Evolutionary conservation across 2,888 invertebrate species (phyloP), one percentile per base, ranked within the genome.

Genomic region (Altica lythri): DNA sequence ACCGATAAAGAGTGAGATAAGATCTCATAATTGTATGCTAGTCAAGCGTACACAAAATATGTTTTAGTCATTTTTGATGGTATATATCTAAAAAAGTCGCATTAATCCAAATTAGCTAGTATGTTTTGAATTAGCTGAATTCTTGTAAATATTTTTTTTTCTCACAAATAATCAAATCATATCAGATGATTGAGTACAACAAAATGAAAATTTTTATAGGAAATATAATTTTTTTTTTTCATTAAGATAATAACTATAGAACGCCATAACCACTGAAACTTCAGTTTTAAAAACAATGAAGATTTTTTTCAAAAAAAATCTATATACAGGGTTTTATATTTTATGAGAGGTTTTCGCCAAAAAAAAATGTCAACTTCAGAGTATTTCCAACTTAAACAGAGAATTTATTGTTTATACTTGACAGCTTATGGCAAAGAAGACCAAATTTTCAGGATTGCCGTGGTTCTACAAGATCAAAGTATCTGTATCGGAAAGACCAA

Each of bases 171-270:
- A 48, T 40, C 30, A 32, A 49, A 40, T 49, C 49, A 49, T 49
- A 49, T 49, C 49, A 49, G 17, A 40, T 49, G 49, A 42, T 32
- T 49, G 8, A 49, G 49, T 49, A 49, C 49, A 49, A 49, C 38
- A 30, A 18, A 35, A 46, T 25, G 13, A 46, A 46, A 13, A 4
- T 32, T 14, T 32, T 30, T 46, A 35, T 19, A 40, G 38, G 16
- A 25, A 48, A 38, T 48, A 17, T 40, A 19, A 30, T n/a, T 32
- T 25, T 13, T 46, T 46, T 14, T 46, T 34, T 45, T 34, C 8
- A 34, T 45, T 25, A 12, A 34, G 13, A 12, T 18, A 18, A 10
- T 10, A 17, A 29, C n/a, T 13, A 12, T 17, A 38, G 29, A 10
- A 46, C 16, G 8, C 18, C 8, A n/a, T 30, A 27, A 12, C 10